phyloP scores from a whole-genome alignment of 2,113 vertebrate species.

The Heloderma charlesbogerti region DNA sequence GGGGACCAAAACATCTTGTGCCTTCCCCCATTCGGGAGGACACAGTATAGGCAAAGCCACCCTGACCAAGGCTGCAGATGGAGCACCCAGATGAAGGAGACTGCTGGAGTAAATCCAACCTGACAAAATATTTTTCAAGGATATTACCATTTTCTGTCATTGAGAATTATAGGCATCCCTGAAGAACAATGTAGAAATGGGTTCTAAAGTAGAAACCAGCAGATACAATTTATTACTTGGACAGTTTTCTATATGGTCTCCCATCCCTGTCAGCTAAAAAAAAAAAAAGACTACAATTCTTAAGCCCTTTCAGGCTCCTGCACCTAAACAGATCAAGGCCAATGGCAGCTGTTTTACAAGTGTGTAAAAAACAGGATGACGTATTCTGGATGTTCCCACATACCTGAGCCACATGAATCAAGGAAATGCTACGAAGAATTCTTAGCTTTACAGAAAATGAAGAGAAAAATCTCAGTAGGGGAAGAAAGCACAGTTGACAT shows the following conservation, averaged over 20 bases:
- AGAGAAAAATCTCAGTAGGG: neutral
- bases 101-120: neutral
- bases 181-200: too few relatives aligned
- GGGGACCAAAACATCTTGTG: too few relatives aligned
- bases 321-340: constrained; percentile 44
- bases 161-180: neutral
- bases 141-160: constrained; percentile 12
- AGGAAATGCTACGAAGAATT: constrained; percentile 22
- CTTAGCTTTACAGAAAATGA: neutral
- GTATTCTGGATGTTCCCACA: constrained; percentile 19
- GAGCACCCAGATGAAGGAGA: neutral
- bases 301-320: constrained; percentile 52
- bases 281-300: constrained; percentile 43
- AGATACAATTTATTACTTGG: constrained; percentile 30
- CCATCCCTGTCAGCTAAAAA: constrained; percentile 43
- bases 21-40: too few relatives aligned
- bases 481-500: neutral
- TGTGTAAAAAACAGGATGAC: too few relatives aligned
- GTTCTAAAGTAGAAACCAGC: constrained; percentile 27
- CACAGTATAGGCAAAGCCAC: too few relatives aligned
- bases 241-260: constrained; percentile 3
- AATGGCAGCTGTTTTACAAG: constrained; percentile 25
- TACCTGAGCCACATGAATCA: constrained; percentile 35
- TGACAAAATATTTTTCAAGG: fast-evolving
- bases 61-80: neutral